Percentiles rank a stretch among this genome's conserved stretches.
Evolutionary conservation across 2,113 vertebrate species (phyloP).

Genomic region (Podiceps cristatus): DNA sequence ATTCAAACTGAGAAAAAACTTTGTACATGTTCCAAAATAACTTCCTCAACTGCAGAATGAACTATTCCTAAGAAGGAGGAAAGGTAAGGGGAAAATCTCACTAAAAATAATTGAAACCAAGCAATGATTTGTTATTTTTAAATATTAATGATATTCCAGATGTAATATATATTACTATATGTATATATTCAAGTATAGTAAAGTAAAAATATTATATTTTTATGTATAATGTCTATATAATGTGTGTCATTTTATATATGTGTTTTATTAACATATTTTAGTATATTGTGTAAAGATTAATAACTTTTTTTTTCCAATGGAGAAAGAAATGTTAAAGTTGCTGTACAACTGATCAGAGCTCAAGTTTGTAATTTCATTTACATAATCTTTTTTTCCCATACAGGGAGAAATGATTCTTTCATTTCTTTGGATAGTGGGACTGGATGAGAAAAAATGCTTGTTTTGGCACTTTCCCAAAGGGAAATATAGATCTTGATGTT

Average conservation of each 20-base stretch:
- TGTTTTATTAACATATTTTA: not conserved
- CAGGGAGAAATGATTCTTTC: not conserved
- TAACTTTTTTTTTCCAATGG: not conserved
- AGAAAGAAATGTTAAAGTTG: not conserved
- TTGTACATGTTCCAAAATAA: fast-evolving
- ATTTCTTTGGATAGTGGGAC: not conserved
- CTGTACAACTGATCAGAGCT: not conserved
- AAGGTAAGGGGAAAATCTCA: not conserved
- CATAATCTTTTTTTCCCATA: not conserved
- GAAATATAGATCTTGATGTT: constrained; percentile 22
- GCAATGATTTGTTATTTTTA: not conserved
- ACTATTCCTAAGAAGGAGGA: not conserved
- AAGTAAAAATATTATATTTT: too few relatives aligned
- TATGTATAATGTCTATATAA: too few relatives aligned
- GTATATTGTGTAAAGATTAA: not conserved
- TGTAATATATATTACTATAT: not conserved
- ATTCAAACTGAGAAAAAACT: not conserved
- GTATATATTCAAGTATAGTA: too few relatives aligned
- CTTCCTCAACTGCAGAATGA: not conserved
- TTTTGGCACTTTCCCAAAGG: constrained; percentile 31
- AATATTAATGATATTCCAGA: not conserved
- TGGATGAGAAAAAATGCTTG: constrained; percentile 30
- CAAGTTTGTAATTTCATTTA: not conserved
- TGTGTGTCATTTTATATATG: too few relatives aligned
- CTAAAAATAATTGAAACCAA: not conserved